Conservation (phyloP, 2,888 invertebrate genomes). For the Drosophila differens region DNA sequence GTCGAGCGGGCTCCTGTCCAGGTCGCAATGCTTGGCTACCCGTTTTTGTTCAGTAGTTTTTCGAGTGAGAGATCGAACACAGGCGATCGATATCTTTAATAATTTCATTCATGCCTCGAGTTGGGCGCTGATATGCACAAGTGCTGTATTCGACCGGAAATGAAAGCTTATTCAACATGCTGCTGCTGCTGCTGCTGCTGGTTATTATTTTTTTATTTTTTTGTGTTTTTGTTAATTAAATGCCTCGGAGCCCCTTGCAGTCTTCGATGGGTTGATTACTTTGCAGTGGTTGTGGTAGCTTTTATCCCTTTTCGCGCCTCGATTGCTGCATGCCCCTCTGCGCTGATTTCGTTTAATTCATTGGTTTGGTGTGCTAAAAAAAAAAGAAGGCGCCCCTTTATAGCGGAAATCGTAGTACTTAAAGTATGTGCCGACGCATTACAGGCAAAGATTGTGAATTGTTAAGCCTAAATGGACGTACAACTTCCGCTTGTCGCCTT, state of each 20-base stretch:
- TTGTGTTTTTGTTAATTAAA: conserved; percentile 72
- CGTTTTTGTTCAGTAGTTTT: conserved; percentile 37
- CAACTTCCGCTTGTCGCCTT: conserved; percentile 62
- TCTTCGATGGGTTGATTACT: conserved; percentile 42
- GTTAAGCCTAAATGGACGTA: conserved; percentile 40
- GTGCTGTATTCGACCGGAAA: conserved; percentile 64
- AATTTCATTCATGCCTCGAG: conserved; percentile 76
- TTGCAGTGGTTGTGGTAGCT: conserved; percentile 28
- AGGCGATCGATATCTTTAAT: conserved; percentile 76
- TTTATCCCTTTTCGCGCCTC: conserved; percentile 48
- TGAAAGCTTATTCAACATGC: conserved; percentile 74
- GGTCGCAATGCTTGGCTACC: conserved; percentile 31
- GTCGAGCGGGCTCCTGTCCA: conserved; percentile 44
- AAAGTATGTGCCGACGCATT: conserved; percentile 51
- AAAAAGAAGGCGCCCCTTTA: conserved; percentile 4
- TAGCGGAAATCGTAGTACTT: conserved; percentile 37
- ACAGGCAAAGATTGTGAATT: conserved; percentile 52
- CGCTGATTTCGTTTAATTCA: conserved; percentile 55
- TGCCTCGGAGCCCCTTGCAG: conserved; percentile 51
- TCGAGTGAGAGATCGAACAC: conserved; percentile 54
- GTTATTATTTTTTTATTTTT: neutral
- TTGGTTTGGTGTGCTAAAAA: conserved; percentile 15
- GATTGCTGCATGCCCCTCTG: neutral
- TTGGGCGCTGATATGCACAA: conserved; percentile 45
- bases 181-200: conserved; percentile 17